Evolutionary conservation across 2,113 vertebrate genomes (phyloP), one percentile per base, ranked within the genome.

Genomic region (Lagopus muta): DNA sequence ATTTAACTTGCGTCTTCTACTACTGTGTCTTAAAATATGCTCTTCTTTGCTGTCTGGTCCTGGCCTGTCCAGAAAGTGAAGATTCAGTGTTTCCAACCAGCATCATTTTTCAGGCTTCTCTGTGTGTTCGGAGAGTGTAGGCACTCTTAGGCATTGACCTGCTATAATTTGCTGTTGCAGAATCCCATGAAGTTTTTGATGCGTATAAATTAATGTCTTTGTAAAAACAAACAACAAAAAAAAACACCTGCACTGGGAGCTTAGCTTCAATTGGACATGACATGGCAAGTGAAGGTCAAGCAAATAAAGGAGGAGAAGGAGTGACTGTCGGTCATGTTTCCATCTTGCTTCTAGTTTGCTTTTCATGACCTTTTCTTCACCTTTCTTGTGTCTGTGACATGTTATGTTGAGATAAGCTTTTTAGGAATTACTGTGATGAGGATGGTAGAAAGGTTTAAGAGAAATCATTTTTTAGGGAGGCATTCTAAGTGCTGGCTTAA

Each of bases 301-400:
- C 71, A 94, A 92, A 90, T 45, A 90, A 61, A 87, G 58, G 47
- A 40, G 45, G 16, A 80, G 75, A 82, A 79, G 86, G 57, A 66
- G 81, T 91, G 32, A 94, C 80, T 92, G 47, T 88, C 2, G 57
- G 72, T 80, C 69, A 69, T 54, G 67, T 86, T 90, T 67, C 60
- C 55, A n/a, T 50, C 79, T 82, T 32, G 62, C 52, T 82, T 62
- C 67, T 71, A 38, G 57, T 88, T 92, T 85, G 78, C 66, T 90
- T 90, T 82, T 85, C 21, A 4, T 30, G 67, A 82, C 83, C 90
- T 94, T 57, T 92, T 92, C 76, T 58, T 92, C 32, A 70, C 69
- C 43, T 6, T 77, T 91, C 82, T 85, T 91, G 78, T 0, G 0
- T 75, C 27, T 65, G 28, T 61, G 77, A 62, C 34, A 19, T 19